phyloP scores from a whole-genome alignment of 2,113 vertebrate genomes.

The Crotalus helleri region DNA sequence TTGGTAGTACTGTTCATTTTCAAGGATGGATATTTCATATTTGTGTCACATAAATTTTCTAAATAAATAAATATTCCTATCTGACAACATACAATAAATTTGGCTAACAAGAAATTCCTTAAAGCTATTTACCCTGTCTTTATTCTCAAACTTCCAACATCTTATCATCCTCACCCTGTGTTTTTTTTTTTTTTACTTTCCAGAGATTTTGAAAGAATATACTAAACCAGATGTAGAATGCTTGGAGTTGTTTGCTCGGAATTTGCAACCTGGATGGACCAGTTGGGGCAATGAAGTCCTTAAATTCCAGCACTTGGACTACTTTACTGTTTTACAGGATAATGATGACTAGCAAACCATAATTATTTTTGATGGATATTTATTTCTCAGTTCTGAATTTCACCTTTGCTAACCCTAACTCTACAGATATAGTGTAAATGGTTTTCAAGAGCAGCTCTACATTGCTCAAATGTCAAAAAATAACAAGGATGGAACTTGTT shows the following conservation, averaged over 20 bases:
- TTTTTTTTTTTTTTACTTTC: background rate
- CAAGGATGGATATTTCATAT: conserved; percentile 70
- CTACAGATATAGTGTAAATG: conserved; percentile 3
- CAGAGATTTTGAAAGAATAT: conserved; percentile 84
- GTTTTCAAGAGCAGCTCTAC: background rate
- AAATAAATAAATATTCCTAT: conserved; percentile 48
- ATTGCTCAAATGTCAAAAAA: background rate
- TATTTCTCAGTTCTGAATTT: background rate
- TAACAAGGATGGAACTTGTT: background rate
- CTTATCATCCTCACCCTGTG: conserved; percentile 31
- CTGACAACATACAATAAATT: conserved; percentile 65
- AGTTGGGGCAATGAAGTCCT: conserved; percentile 98
- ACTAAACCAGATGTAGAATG: conserved; percentile 69
- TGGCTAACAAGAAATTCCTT: conserved; percentile 65
- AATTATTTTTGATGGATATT: background rate
- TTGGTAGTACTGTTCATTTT: conserved; percentile 66
- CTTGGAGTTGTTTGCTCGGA: conserved; percentile 93
- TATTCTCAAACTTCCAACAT: conserved; percentile 45
- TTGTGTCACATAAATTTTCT: background rate
- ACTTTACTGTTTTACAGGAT: conserved; percentile 64
- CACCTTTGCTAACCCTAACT: conserved; percentile 17
- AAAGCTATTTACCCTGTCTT: conserved; percentile 66
- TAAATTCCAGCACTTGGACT: conserved; percentile 89
- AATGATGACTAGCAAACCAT: conserved; percentile 39
- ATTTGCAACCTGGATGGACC: conserved; percentile 90